These are phyloP conservation scores for Baryphthengus martii DNA, from an alignment of 2,113 vertebrate species.

Conservation along the genomic window DNA sequence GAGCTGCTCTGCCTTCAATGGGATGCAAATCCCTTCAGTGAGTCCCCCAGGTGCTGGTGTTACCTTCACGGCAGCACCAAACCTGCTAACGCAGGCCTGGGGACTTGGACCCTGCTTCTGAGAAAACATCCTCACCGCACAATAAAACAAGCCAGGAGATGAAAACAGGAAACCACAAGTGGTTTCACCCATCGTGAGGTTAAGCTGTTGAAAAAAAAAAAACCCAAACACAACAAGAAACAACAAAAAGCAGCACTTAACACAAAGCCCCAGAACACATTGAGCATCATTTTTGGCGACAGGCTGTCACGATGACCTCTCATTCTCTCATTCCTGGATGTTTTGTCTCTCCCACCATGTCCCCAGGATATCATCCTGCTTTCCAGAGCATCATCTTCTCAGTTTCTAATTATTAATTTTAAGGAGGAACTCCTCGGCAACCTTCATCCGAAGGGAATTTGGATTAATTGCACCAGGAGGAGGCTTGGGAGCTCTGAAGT, in stretches of 20 bases:
- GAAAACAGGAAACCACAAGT: slow-evolving; percentile 37
- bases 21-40: accelerated
- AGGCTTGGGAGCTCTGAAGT: background rate
- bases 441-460: background rate
- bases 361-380: background rate
- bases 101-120: background rate
- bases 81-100: background rate
- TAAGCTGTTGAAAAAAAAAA: background rate
- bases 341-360: background rate
- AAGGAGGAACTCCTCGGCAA: background rate
- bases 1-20: background rate
- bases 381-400: background rate
- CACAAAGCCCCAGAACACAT: accelerated
- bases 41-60: accelerated
- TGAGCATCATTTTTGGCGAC: background rate
- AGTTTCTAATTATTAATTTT: background rate
- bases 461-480: background rate
- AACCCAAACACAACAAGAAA: background rate
- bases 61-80: background rate
- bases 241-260: no score
- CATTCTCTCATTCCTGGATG: background rate
- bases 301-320: background rate
- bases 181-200: background rate
- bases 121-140: background rate
- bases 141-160: background rate